A percentile compares a stretch with the other conserved stretches of the same genome.
phyloP scores from a whole-genome alignment of 2,888 invertebrate species.

The Tetragonisca angustula region DNA sequence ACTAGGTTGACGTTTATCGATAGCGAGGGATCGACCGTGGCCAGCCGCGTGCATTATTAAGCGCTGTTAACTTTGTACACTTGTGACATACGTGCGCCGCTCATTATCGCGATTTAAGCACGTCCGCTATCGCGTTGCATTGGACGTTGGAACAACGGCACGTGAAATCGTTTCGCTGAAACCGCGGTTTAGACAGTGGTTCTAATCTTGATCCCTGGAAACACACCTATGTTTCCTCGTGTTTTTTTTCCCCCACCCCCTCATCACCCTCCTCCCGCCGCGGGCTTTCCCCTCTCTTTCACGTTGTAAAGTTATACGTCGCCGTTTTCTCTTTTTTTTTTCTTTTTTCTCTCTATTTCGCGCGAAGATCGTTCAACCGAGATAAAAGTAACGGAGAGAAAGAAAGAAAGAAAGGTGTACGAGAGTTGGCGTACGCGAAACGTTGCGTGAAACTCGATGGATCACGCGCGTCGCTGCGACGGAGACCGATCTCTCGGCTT shows the following conservation, averaged over 20 bases:
- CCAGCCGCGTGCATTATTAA: conserved; percentile 63
- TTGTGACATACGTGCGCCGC: conserved; percentile 58
- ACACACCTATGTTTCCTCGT: neutral
- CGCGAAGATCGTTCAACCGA: conserved; percentile 9
- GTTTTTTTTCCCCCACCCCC: neutral
- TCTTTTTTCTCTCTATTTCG: neutral
- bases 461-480: conserved; percentile 4
- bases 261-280: neutral
- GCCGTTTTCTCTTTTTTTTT: too few relatives aligned
- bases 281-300: neutral
- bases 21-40: conserved; percentile 52
- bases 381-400: conserved; percentile 16
- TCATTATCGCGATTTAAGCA: conserved; percentile 69
- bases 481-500: neutral
- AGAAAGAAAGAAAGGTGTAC: too few relatives aligned
- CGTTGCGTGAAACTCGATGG: conserved; percentile 13
- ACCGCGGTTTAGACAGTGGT: conserved; percentile 55
- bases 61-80: conserved; percentile 69
- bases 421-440: neutral
- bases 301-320: neutral
- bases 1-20: conserved; percentile 66
- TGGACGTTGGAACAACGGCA: conserved; percentile 54
- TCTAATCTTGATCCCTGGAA: conserved; percentile 60
- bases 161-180: conserved; percentile 55
- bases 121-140: conserved; percentile 57